These are phyloP conservation scores for Agrilus cyanescens DNA, from an alignment of 2,888 invertebrate genomes.

Conservation along the genomic window DNA sequence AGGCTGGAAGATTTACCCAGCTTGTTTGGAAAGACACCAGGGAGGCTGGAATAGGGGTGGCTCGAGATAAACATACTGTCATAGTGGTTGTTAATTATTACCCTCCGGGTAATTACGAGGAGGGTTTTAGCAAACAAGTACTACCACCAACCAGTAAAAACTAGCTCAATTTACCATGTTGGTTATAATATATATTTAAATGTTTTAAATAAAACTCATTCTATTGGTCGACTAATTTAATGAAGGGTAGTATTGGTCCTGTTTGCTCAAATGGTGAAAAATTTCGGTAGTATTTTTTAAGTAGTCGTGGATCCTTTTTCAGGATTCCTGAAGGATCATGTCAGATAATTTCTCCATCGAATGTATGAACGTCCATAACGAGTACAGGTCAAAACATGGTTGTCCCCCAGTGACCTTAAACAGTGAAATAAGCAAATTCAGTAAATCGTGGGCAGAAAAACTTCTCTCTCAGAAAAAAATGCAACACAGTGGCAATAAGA, in stretches of 20 bases:
- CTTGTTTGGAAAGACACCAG: slow-evolving; percentile 69
- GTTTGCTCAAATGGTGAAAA: no score
- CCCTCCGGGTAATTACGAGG: slow-evolving; percentile 78
- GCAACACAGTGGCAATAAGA: slow-evolving; percentile 44
- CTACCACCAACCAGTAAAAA: slow-evolving; percentile 34
- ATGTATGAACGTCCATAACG: slow-evolving; percentile 43
- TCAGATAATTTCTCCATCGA: no score
- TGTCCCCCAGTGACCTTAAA: slow-evolving; percentile 43
- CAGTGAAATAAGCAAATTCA: slow-evolving; percentile 37
- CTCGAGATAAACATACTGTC: slow-evolving; percentile 52
- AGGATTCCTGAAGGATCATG: no score
- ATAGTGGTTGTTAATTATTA: slow-evolving; percentile 83
- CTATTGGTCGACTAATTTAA: no score
- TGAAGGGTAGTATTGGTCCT: no score
- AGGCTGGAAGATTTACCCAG: slow-evolving; percentile 62
- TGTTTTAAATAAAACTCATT: no score
- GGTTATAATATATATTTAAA: no score
- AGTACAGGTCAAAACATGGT: slow-evolving; percentile 45
- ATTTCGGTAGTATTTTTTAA: no score
- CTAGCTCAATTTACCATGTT: no score
- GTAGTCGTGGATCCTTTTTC: no score
- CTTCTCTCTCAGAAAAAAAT: slow-evolving; percentile 41
- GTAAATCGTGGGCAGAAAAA: slow-evolving; percentile 41
- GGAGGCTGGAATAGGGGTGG: slow-evolving; percentile 65
- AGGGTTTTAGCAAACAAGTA: slow-evolving; percentile 63